These are phyloP conservation scores for Phalacrocorax carbo DNA, from an alignment of 2,113 vertebrate species.

Conservation along the genomic window DNA sequence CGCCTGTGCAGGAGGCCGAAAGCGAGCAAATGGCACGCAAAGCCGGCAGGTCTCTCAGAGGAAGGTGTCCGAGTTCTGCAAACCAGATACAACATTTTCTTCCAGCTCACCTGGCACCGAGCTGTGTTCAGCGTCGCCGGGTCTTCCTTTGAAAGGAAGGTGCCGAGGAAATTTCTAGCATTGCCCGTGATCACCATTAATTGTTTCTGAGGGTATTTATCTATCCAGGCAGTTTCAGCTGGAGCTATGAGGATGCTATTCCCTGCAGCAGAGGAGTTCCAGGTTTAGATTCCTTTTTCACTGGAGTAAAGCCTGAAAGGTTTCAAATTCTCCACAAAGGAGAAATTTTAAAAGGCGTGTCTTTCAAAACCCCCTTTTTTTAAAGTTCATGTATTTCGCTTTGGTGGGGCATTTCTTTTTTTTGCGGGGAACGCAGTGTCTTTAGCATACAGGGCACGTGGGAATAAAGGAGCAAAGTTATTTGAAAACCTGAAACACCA, in stretches of 20 bases:
- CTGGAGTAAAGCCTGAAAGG: background rate
- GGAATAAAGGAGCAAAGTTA: background rate
- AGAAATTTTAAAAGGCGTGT: background rate
- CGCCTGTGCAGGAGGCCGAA: background rate
- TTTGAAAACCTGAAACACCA: background rate
- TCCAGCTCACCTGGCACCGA: fast-evolving
- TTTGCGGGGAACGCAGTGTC: background rate
- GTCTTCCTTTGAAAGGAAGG: background rate
- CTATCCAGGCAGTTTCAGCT: fast-evolving
- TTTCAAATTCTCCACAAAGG: background rate
- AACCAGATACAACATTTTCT: fast-evolving
- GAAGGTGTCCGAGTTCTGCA: background rate
- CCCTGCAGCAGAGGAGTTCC: background rate
- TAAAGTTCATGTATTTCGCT: fast-evolving
- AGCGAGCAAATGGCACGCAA: background rate
- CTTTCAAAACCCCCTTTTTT: background rate
- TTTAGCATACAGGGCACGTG: fast-evolving
- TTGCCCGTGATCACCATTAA: fast-evolving
- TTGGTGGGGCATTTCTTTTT: background rate
- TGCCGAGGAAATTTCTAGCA: conserved; percentile 1
- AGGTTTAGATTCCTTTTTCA: background rate
- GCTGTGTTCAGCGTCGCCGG: fast-evolving
- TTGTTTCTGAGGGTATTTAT: background rate
- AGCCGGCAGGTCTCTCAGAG: fast-evolving
- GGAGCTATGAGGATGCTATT: background rate